A percentile compares a stretch with the other conserved stretches of the same genome.
Evolutionary conservation across 2,113 vertebrate species (phyloP).

Genomic region (Xenus cinereus): DNA sequence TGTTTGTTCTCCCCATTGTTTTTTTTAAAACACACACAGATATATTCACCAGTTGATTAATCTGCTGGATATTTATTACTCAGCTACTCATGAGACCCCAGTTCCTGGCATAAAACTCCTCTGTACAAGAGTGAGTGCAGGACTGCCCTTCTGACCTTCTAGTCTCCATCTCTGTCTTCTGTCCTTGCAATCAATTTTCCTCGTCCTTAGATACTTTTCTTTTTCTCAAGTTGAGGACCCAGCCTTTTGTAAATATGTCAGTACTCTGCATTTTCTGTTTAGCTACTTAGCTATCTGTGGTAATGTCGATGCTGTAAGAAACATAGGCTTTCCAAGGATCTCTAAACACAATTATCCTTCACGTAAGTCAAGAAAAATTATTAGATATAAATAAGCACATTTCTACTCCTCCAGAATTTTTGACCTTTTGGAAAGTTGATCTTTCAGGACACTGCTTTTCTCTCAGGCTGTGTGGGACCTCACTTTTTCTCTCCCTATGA

Average conservation of each 20-base stretch:
- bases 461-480: background rate
- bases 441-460: background rate
- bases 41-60: background rate
- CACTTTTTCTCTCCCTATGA: background rate
- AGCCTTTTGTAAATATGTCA: background rate
- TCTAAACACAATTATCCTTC: background rate
- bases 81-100: background rate
- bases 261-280: background rate
- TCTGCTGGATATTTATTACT: background rate
- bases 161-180: background rate
- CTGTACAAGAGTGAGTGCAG: background rate
- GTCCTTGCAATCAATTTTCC: background rate
- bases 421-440: background rate
- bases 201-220: background rate
- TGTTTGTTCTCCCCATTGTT: background rate
- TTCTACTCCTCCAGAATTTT: background rate
- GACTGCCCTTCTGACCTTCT: background rate
- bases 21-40: background rate
- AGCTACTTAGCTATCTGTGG: background rate
- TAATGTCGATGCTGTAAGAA: rapidly evolving
- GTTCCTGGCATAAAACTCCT: background rate
- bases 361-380: background rate
- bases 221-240: background rate
- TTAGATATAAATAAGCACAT: background rate
- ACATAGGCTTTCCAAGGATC: background rate